Base-by-base conservation (phyloP, 2,797 vertebrate species). In the Notoglanidium macrostoma region DNA sequence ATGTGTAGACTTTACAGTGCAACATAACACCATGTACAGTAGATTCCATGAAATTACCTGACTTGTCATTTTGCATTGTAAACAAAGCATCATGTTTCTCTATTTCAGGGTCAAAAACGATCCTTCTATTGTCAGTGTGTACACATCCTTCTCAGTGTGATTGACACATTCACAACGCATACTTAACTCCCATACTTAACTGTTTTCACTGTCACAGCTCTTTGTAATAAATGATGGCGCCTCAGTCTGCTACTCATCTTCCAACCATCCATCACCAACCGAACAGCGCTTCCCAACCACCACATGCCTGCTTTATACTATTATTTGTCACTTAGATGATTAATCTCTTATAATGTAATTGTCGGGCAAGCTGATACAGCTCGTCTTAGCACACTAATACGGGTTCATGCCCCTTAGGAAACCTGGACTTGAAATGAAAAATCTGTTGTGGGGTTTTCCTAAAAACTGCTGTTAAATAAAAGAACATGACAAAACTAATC, bases 241-340 rank as follows among this genome's bases (percentile, higher is more conserved):
- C 54, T 57, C 74, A 72, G 59, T 54, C 40, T 59, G 76, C 59
- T 57, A 49, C 86, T 90, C 63, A 67, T 90, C 85, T 88, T 85
- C 65, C 84, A 87, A 61, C 49, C 65, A 61, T 88, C 85, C 55
- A 86, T 86, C 88, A 88, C 8, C 61, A 79, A 32, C 46, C 29
- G 59, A 85, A 85, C 72, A 83, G 84, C 19, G 23, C 80, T 88
- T 83, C 59, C 55, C 85, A 61, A 88, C 86, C 88, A 86, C 83
- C 65, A 74, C 93, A 94, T 91, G 91, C 91, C 89, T 74, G 70
- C 88, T 87, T 92, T 93, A 91, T 94, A 94, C 93, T 93, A 91
- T 93, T 94, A 94, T 95, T 95, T 93, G 92, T 94, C 92, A 92
- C 92, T 84, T 57, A 87, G 90, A 92, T 95, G 94, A 96, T 96